Conservation (phyloP, 2,888 invertebrate genomes). For the Lycia hirtaria region DNA sequence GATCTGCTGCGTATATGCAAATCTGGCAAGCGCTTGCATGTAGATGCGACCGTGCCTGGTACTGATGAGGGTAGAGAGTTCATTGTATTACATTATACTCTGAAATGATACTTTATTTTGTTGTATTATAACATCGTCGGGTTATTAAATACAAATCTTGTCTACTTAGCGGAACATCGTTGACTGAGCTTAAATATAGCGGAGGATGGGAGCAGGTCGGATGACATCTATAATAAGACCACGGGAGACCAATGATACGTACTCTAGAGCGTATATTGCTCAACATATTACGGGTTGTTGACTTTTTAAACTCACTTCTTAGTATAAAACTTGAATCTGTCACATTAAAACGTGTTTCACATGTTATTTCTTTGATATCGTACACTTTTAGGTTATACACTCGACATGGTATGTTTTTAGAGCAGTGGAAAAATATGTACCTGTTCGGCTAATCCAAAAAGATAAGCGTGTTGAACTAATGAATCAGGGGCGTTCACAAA, state of each 20-base stretch:
- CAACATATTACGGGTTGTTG: constrained; percentile 80
- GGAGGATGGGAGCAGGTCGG: constrained; percentile 82
- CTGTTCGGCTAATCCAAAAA: constrained; percentile 36
- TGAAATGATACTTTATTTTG: constrained; percentile 17
- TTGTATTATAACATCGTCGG: constrained; percentile 40
- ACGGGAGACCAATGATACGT: constrained; percentile 78
- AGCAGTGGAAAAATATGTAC: constrained; percentile 25
- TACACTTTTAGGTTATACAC: constrained; percentile 17
- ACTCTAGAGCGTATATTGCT: constrained; percentile 68
- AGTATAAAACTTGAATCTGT: constrained; percentile 20
- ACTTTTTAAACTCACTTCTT: constrained; percentile 54
- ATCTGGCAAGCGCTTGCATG: constrained; percentile 9
- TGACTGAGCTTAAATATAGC: constrained; percentile 80
- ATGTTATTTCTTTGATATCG: constrained; percentile 31
- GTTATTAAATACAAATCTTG: constrained; percentile 57
- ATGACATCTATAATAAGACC: constrained; percentile 85
- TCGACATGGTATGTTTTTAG: constrained; percentile 26
- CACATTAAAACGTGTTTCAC: constrained; percentile 15
- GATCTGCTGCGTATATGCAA: constrained; percentile 14
- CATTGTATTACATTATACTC: constrained; percentile 17
- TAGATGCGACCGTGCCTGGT: constrained; percentile 14
- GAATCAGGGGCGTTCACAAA: constrained; percentile 51
- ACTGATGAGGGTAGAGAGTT: constrained; percentile 12
- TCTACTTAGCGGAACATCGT: constrained; percentile 64
- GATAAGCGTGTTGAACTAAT: constrained; percentile 43